phyloP scores from a whole-genome alignment of 2,797 vertebrate genomes.

The Heteromormyrus szaboi region DNA sequence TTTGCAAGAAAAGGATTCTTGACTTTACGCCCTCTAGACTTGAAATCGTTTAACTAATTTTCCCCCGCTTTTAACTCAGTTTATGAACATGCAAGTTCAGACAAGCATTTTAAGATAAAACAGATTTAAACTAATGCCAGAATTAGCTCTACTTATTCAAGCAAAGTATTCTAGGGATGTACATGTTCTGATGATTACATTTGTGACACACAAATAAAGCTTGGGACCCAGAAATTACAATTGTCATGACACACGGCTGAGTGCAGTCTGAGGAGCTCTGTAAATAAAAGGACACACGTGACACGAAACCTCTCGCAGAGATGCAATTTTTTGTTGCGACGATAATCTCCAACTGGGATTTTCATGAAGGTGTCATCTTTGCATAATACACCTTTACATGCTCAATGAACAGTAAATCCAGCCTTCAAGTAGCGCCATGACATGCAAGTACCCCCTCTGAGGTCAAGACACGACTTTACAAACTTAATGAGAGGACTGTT shows the following conservation, averaged over 20 bases:
- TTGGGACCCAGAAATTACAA: background rate
- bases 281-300: background rate
- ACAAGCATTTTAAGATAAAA: background rate
- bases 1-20: background rate
- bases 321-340: background rate
- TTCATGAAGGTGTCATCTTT: background rate
- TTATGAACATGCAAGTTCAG: background rate
- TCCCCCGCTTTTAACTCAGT: background rate
- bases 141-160: background rate
- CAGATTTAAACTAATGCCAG: background rate
- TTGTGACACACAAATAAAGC: background rate
- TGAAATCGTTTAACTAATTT: background rate
- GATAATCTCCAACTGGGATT: background rate
- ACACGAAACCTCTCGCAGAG: background rate
- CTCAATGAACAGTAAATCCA: slow-evolving; percentile 9
- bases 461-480: background rate
- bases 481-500: background rate
- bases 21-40: background rate
- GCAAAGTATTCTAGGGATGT: background rate
- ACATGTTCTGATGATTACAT: background rate
- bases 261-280: background rate
- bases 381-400: background rate
- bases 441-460: slow-evolving; percentile 6
- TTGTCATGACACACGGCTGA: background rate
- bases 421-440: background rate